Conservation (phyloP, 2,113 vertebrate genomes). For the Numenius arquata region DNA sequence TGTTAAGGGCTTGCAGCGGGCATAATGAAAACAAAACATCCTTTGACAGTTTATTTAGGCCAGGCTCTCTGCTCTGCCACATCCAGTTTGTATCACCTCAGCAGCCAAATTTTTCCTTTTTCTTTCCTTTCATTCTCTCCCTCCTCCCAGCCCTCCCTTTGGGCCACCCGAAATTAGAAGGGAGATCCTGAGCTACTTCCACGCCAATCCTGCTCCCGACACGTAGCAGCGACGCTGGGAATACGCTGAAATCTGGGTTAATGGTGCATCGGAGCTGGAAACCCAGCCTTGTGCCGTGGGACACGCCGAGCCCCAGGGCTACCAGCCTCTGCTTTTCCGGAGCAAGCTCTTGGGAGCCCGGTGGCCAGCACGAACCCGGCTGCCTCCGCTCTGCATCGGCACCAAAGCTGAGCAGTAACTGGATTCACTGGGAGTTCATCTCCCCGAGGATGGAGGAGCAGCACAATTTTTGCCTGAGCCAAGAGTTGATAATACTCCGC, state of each 20-base stretch:
- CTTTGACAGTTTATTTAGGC: slow-evolving; percentile 8
- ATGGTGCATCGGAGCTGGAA: neutral
- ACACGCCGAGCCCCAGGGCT: fast-evolving
- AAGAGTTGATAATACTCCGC: fast-evolving
- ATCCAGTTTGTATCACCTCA: neutral
- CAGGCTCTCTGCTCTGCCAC: neutral
- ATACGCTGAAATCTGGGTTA: neutral
- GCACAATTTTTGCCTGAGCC: neutral
- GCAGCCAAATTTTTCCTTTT: neutral
- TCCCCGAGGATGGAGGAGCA: neutral
- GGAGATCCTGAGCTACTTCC: neutral
- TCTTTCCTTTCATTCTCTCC: neutral
- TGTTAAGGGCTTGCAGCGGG: neutral
- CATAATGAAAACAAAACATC: neutral
- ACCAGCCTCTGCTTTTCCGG: neutral
- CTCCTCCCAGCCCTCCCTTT: neutral
- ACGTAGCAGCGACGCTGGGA: fast-evolving
- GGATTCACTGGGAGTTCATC: neutral
- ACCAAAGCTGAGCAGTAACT: neutral
- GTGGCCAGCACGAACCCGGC: neutral
- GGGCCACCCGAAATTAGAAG: neutral
- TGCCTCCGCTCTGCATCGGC: neutral
- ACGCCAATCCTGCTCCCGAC: neutral
- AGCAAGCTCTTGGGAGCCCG: neutral
- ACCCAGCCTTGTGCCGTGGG: neutral